phyloP scores from a whole-genome alignment of 2,113 vertebrate species.

The Pogona vitticeps region DNA sequence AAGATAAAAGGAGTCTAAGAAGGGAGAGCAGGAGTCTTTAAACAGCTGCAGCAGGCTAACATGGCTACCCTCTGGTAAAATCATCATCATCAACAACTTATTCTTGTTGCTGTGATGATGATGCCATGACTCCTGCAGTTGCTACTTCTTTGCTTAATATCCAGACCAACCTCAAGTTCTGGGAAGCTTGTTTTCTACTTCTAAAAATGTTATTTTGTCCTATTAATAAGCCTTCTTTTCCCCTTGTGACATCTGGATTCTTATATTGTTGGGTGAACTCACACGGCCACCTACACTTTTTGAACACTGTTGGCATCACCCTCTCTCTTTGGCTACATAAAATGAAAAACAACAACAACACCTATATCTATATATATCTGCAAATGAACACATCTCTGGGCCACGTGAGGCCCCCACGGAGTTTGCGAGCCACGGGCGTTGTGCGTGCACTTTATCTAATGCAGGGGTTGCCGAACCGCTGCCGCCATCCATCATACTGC shows the following conservation, averaged over 20 bases:
- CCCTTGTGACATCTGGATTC: neutral
- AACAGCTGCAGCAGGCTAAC: too few relatives aligned
- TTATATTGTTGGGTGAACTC: neutral
- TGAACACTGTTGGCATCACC: neutral
- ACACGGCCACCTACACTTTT: neutral
- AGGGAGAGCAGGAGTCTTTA: too few relatives aligned
- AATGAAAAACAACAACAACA: neutral
- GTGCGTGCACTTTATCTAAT: constrained; percentile 4
- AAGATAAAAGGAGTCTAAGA: too few relatives aligned
- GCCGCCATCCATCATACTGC: constrained; percentile 7
- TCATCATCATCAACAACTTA: too few relatives aligned
- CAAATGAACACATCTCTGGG: neutral
- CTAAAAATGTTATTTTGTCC: neutral
- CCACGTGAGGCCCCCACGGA: accelerated
- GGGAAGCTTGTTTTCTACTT: neutral
- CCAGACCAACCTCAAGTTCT: too few relatives aligned
- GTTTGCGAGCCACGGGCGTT: constrained; percentile 22
- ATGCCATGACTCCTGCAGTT: too few relatives aligned
- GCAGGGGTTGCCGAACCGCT: neutral
- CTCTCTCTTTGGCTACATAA: neutral
- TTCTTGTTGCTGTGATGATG: too few relatives aligned
- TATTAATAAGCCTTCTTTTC: too few relatives aligned
- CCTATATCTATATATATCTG: too few relatives aligned
- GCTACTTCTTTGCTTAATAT: too few relatives aligned
- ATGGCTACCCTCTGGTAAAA: too few relatives aligned